Conservation (phyloP, 2,888 invertebrate species). For the Cosmia pyralina region DNA sequence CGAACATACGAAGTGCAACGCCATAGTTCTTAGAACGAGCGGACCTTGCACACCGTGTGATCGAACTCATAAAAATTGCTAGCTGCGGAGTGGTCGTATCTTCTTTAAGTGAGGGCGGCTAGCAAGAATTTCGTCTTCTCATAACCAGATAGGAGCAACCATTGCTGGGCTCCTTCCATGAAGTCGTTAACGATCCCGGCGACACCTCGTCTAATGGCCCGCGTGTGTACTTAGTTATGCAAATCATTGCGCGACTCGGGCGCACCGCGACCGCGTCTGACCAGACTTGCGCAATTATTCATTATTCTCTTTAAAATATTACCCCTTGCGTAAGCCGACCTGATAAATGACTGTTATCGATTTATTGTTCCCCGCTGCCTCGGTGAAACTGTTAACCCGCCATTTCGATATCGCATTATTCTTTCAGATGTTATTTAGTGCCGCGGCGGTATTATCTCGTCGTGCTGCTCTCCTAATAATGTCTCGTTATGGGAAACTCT, state of each 20-base stretch:
- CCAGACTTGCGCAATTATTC: slow-evolving; percentile 67
- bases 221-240: slow-evolving; percentile 73
- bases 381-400: slow-evolving; percentile 61
- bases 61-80: slow-evolving; percentile 71
- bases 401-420: slow-evolving; percentile 57
- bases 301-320: slow-evolving; percentile 69
- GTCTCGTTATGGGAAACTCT: slow-evolving; percentile 71
- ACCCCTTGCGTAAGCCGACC: slow-evolving; percentile 63
- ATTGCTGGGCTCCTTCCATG: slow-evolving; percentile 70
- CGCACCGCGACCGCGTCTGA: slow-evolving; percentile 48
- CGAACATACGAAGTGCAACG: slow-evolving; percentile 59
- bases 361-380: slow-evolving; percentile 62
- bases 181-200: slow-evolving; percentile 76
- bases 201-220: slow-evolving; percentile 77
- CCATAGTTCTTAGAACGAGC: slow-evolving; percentile 63
- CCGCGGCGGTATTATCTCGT: slow-evolving; percentile 58
- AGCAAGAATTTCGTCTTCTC: slow-evolving; percentile 69
- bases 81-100: slow-evolving; percentile 39
- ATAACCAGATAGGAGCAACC: slow-evolving; percentile 69
- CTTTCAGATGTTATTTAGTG: slow-evolving; percentile 62
- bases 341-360: slow-evolving; percentile 67
- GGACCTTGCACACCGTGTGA: slow-evolving; percentile 58
- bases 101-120: slow-evolving; percentile 46
- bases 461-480: slow-evolving; percentile 63
- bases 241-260: slow-evolving; percentile 71